Evolutionary conservation across 2,888 invertebrate species (phyloP).

Genomic region (Drosophila eohydei): DNA sequence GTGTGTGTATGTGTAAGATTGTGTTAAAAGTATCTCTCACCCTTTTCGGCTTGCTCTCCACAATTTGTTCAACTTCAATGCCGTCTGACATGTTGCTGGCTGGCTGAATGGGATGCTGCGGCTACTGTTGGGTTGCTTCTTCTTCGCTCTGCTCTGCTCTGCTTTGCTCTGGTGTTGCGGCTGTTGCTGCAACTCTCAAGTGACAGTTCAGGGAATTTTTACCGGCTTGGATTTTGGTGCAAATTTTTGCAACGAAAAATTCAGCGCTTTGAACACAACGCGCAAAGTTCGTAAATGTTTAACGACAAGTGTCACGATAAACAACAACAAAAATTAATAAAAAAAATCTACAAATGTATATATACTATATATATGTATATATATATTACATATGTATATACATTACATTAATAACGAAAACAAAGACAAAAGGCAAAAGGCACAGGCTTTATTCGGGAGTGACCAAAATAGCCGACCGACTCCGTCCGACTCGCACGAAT

Average conservation of each 20-base stretch:
- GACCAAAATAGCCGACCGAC: slow-evolving; percentile 48
- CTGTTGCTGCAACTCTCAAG: slow-evolving; percentile 49
- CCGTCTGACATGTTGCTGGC: slow-evolving; percentile 85
- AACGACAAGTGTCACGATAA: slow-evolving; percentile 25
- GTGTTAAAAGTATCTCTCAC: slow-evolving; percentile 84
- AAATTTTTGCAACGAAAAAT: slow-evolving; percentile 19
- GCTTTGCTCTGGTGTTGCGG: slow-evolving; percentile 21
- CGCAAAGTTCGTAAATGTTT: slow-evolving; percentile 12
- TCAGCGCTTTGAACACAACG: slow-evolving; percentile 27
- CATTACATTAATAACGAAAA: slow-evolving; percentile 23
- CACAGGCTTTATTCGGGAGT: slow-evolving; percentile 41
- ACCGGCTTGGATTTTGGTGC: slow-evolving; percentile 40
- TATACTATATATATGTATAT: not conserved
- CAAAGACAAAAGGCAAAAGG: slow-evolving; percentile 31
- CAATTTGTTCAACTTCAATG: slow-evolving; percentile 87
- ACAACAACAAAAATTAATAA: slow-evolving; percentile 46
- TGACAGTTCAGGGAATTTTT: slow-evolving; percentile 60
- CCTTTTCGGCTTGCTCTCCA: slow-evolving; percentile 88
- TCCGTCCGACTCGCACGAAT: slow-evolving; percentile 80
- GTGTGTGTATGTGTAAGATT: slow-evolving; percentile 15
- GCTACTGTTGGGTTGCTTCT: slow-evolving; percentile 32
- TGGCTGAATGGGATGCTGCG: slow-evolving; percentile 46
- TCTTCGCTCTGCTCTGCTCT: slow-evolving; percentile 12
- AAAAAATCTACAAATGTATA: slow-evolving; percentile 13
- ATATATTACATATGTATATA: slow-evolving; percentile 6